Evolutionary conservation across 2,113 vertebrate genomes (phyloP), one percentile per base, ranked within the genome.

Genomic region (Phycodurus eques): DNA sequence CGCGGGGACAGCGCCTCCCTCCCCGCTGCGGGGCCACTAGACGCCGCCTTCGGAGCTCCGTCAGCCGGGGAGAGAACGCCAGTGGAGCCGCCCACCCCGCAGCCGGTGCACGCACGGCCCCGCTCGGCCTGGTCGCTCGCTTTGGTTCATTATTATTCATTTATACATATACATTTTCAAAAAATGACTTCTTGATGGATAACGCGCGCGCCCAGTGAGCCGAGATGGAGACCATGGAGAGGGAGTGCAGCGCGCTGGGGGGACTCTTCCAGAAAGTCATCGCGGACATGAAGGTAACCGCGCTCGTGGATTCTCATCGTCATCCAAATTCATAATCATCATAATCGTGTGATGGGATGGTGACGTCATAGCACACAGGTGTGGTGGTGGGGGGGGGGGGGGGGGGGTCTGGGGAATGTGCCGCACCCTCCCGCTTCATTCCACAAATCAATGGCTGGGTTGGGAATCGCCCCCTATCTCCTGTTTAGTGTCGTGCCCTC

Each of bases 171-270:
- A 2, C 8, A n/a, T 49, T 27, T 57, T 57, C 7, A 10, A 9
- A 14, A 39, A 39, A 39, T 3, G 27, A 9, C 4, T 35, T 17
- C 15, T 61, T 7, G 59, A 87, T 82, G 80, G 83, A 83, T 43
- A 6, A 0, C 77, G 8, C 75, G 39, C 71, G 61, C 20, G 74
- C 73, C 63, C 51, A 56, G 64, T 3, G 64, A 12, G 75, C 73
- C 42, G 82, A 79, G 74, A 93, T 93, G 93, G 93, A 93, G 83
- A 85, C 85, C 71, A 91, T 93, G 86, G 92, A 93, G 85, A 86
- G 90, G 69, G 93, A 94, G 78, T 93, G 93, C 88, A 93, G 93
- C 85, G 93, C 92, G 72, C 88, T 93, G 72, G 92, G 92, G 70
- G 92, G 92, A 69, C 91, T 94, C 14, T 93, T 93, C 88, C 92